Percentiles rank a stretch among this genome's conserved stretches.
Evolutionary conservation across 2,113 vertebrate species (phyloP).

Genomic region (Neotoma lepida): DNA sequence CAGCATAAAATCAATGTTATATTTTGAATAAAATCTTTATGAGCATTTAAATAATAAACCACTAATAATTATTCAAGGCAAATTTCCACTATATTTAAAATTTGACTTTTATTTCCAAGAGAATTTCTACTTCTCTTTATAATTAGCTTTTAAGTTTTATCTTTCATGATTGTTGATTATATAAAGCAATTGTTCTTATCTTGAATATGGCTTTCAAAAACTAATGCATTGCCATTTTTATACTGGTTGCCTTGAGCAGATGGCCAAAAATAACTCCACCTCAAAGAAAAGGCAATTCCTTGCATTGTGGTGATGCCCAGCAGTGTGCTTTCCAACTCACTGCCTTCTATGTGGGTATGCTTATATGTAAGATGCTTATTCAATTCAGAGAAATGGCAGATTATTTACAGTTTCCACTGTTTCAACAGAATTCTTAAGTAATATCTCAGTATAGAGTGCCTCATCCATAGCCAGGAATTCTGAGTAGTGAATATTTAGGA

Average conservation of each 20-base stretch:
- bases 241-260: not conserved
- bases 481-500: not conserved
- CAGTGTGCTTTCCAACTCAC: not conserved
- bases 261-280: not conserved
- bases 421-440: constrained; percentile 33
- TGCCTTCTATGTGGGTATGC: not conserved
- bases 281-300: not conserved
- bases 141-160: not conserved
- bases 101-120: not conserved
- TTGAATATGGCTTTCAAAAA: not conserved
- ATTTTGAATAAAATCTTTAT: not conserved
- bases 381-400: constrained; percentile 46
- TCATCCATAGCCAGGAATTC: not conserved
- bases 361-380: not conserved
- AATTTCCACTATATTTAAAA: not conserved
- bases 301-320: not conserved
- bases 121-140: not conserved
- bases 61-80: not conserved
- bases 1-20: not conserved
- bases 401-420: constrained; percentile 39
- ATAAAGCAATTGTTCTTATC: not conserved
- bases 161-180: not conserved
- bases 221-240: not conserved
- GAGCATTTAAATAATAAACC: not conserved
- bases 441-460: not conserved